Evolutionary conservation across 2,797 vertebrate genomes (phyloP).

Genomic region (Eidolon dupreanum): DNA sequence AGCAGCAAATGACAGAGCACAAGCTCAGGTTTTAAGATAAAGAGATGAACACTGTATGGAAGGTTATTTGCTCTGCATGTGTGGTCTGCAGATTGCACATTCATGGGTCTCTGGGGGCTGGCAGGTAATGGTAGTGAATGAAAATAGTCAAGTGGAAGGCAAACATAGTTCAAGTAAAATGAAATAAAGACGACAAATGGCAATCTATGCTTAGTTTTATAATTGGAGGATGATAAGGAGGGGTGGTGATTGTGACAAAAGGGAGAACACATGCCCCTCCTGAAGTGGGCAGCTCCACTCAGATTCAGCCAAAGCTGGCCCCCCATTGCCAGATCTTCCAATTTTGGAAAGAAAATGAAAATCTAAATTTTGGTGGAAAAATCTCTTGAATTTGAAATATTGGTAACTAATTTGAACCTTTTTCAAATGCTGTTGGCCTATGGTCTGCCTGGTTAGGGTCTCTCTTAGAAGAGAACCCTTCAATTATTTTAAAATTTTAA

Average conservation of each 20-base stretch:
- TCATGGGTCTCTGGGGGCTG: neutral
- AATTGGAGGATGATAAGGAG: no score
- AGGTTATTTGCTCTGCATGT: neutral
- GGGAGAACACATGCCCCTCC: neutral
- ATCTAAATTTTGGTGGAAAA: neutral
- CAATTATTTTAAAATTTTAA: neutral
- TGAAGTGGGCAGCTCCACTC: neutral
- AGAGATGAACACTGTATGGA: neutral
- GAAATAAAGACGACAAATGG: neutral
- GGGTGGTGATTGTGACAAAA: neutral
- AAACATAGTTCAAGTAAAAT: neutral
- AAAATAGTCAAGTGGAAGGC: neutral
- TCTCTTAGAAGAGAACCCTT: neutral
- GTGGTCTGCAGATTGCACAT: neutral
- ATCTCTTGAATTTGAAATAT: slow-evolving; percentile 13
- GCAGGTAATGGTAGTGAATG: neutral
- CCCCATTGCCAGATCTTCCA: neutral
- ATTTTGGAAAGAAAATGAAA: neutral
- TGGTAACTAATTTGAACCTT: neutral
- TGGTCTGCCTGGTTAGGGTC: neutral
- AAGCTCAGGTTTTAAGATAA: neutral
- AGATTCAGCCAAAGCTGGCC: neutral
- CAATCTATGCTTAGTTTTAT: neutral
- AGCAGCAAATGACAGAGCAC: neutral
- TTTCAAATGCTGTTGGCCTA: neutral